Conservation (phyloP, 2,113 vertebrate genomes). For the Aspidoscelis tigris region DNA sequence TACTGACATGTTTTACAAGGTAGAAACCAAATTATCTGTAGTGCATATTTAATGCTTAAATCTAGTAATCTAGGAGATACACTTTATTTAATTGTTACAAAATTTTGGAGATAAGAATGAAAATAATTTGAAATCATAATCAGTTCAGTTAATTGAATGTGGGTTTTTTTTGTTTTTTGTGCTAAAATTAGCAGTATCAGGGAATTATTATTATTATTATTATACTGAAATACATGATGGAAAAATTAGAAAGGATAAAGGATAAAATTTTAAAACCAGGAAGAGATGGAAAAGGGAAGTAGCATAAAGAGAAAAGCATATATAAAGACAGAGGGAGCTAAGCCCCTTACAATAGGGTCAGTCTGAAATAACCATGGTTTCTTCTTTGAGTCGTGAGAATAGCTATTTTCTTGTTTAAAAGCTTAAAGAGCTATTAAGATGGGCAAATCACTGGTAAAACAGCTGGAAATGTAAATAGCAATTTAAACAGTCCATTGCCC, state of each 20-base stretch:
- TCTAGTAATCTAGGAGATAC: constrained; percentile 27
- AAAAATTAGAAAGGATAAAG: constrained; percentile 57
- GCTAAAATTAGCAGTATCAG: constrained; percentile 42
- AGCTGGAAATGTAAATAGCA: constrained; percentile 85
- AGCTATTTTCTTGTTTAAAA: constrained; percentile 84
- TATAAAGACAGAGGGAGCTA: constrained; percentile 71
- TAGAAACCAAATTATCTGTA: constrained; percentile 38
- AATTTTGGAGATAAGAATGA: constrained; percentile 54
- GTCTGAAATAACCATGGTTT: constrained; percentile 73
- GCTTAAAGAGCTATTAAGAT: constrained; percentile 84
- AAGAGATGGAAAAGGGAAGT: constrained; percentile 62
- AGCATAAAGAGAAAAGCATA: constrained; percentile 58
- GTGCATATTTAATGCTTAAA: background rate
- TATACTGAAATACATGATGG: constrained; percentile 56
- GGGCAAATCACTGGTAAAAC: constrained; percentile 85
- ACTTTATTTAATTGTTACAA: constrained; percentile 49
- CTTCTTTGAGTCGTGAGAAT: constrained; percentile 79
- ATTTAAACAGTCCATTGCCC: constrained; percentile 81
- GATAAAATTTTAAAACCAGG: constrained; percentile 56
- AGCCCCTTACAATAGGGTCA: constrained; percentile 76
- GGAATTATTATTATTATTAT: constrained; percentile 35
- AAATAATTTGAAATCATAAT: constrained; percentile 56
- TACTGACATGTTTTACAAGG: constrained; percentile 26
- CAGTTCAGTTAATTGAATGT: constrained; percentile 35
- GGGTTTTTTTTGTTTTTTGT: constrained; percentile 31